Conservation (phyloP, 2,797 vertebrate genomes). For the Danio kyathit region DNA sequence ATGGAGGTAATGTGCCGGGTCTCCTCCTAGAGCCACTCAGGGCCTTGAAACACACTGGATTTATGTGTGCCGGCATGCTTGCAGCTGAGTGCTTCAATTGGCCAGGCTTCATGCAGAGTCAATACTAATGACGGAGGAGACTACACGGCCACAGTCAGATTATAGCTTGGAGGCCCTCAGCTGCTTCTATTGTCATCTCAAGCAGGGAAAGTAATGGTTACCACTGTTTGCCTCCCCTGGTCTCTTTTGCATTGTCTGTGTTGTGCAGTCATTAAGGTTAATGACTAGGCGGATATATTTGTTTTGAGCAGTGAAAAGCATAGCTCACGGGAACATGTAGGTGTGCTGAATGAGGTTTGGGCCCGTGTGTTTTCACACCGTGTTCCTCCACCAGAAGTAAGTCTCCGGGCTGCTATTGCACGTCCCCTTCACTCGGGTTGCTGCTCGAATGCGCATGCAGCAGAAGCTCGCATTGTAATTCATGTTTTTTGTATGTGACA, state of each 20-base stretch:
- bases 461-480: conserved; percentile 32
- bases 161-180: conserved; percentile 61
- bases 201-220: conserved; percentile 63
- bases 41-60: conserved; percentile 53
- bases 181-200: conserved; percentile 62
- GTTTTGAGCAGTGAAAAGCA: conserved; percentile 57
- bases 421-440: background rate
- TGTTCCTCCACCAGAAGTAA: conserved; percentile 41
- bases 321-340: conserved; percentile 52
- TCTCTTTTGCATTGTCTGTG: conserved; percentile 56
- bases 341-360: conserved; percentile 51
- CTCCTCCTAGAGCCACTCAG: conserved; percentile 51
- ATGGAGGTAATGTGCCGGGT: conserved; percentile 50
- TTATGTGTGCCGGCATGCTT: conserved; percentile 59
- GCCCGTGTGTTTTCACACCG: conserved; percentile 37
- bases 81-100: conserved; percentile 60
- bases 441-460: conserved; percentile 8
- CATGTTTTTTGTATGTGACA: conserved; percentile 44
- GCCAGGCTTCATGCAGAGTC: conserved; percentile 62
- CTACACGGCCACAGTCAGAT: conserved; percentile 64
- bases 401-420: conserved; percentile 20
- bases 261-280: conserved; percentile 65
- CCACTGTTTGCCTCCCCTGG: conserved; percentile 51
- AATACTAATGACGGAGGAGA: conserved; percentile 65
- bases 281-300: conserved; percentile 62